Evolutionary conservation across 2,113 vertebrate species (phyloP), one percentile per base, ranked within the genome.

Genomic region (Pedetes capensis): DNA sequence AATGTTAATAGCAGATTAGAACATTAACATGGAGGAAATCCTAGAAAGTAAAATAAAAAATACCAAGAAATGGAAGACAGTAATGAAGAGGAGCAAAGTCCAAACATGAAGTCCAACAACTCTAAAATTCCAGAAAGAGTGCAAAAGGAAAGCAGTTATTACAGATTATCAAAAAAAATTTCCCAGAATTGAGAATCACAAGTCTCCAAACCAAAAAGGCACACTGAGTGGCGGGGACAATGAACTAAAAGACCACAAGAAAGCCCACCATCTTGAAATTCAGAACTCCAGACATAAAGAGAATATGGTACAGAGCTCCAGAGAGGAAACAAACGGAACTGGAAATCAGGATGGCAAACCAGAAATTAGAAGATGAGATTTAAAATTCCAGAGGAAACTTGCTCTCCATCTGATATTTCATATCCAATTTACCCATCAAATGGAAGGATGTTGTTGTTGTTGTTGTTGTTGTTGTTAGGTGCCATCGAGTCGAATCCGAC

Each of bases 41-140:
- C 55, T 83, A 39, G n/a, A 66, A 91, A 91, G 32, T 34, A 78
- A 79, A 72, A 59, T 18, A 91, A 66, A n/a, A 87, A 93, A 74
- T 53, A 68, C 61, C n/a, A 93, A 69, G 34, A 79, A 68, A 72
- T 55, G 68, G n/a, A 74, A 91, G 39, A 42, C 1, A 20, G 4
- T 9, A 72, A 13, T 47, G 27, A 49, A 59, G 84, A 85, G 29
- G n/a, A 63, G 79, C 39, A 23, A 16, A 8, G 1, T 76, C 51
- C 32, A 32, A 81, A 47, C 8, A 39, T 47, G 27, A 93, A 16
- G 5, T 17, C 27, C 27, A 44, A 55, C 7, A 37, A 59, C 80
- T 93, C 68, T 81, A 44, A 61, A 86, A 93, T 75, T 82, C 37
- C 25, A 86, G 49, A n/a, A 9, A 76, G 18, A 87, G 25, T 12